Base-by-base conservation (phyloP, 2,113 vertebrate genomes). In the Meles meles region DNA sequence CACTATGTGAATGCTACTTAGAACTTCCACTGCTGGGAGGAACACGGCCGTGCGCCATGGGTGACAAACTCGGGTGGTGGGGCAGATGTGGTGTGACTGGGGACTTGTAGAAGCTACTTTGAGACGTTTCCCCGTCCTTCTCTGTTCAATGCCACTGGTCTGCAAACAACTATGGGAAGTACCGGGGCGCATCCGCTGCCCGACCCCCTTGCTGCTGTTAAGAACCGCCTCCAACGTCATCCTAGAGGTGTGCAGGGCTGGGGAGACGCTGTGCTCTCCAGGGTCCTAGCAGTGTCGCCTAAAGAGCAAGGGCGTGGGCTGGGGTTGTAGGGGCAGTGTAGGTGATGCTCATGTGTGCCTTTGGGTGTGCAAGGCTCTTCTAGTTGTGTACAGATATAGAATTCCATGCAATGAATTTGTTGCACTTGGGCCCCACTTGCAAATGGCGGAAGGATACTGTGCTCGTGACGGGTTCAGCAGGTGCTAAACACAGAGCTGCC, bases 301-400 rank as follows among this genome's bases (percentile, higher is more conserved):
- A 15, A 69, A 34, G 17, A n/a, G 27, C 23, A 31, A 72, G 15
- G 5, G 2, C 3, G 2, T 7, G 34, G 29, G 8, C 65, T 39
- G 2, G 11, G 39, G 3, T 0, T 1, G 37, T 17, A 8, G 5
- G 3, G 12, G 31, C 42, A 6, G 0, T 3, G 7, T 5, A 18
- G 34, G n/a, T 17, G 3, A 1, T 37, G 31, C 47, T 6, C 2
- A 1, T 7, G 9, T 55, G 47, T 71, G 29, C 0, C 0, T 15
- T 59, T 34, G 7, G 39, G 1, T 1, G 5, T 77, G 81, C 20
- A 44, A 61, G 47, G 13, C 0, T 9, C n/a, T 31, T 47, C 3
- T 25, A 1, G 34, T 11, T 6, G 2, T 15, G 18, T 12, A 21
- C 2, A 1, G 5, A 7, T 39, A 27, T 39, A 39, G 47, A 44